Conservation (phyloP, 1,140 invertebrate species). For the Lanistes nyassanus region DNA sequence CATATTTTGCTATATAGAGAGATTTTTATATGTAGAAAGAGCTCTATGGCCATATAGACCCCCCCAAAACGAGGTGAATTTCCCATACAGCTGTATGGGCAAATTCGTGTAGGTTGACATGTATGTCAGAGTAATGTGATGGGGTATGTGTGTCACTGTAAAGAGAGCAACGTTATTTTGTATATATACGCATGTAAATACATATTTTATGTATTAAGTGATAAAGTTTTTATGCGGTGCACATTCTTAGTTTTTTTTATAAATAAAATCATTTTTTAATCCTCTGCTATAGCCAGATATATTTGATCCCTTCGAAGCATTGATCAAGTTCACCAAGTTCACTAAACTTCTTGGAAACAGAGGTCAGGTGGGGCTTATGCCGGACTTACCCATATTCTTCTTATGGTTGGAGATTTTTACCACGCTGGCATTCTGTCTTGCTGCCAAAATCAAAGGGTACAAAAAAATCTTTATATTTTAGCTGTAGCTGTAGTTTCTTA, state of each 20-base stretch:
- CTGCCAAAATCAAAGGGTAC: conserved; percentile 34
- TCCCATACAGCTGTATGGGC: no score
- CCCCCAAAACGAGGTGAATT: no score
- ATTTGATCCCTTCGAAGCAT: conserved; percentile 41
- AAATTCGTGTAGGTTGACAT: no score
- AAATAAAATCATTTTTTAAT: neutral
- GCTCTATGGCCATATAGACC: no score
- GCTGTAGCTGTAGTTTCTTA: neutral
- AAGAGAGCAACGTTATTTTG: no score
- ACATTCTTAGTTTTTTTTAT: neutral
- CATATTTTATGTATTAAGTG: no score
- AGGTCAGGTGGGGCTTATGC: conserved; percentile 30
- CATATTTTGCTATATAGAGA: no score
- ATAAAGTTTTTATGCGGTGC: no score
- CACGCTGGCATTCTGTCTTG: conserved; percentile 36
- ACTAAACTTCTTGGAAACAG: conserved; percentile 30
- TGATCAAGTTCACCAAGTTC: conserved; percentile 49
- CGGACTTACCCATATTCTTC: conserved; percentile 33
- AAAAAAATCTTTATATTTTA: conserved; percentile 20
- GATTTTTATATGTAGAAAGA: no score
- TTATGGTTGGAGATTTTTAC: conserved; percentile 50
- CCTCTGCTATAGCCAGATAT: conserved; percentile 9
- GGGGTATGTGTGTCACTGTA: no score
- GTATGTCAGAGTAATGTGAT: no score
- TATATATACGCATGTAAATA: no score